Conservation (phyloP, 1,140 invertebrate species). For the Anastrepha obliqua region DNA sequence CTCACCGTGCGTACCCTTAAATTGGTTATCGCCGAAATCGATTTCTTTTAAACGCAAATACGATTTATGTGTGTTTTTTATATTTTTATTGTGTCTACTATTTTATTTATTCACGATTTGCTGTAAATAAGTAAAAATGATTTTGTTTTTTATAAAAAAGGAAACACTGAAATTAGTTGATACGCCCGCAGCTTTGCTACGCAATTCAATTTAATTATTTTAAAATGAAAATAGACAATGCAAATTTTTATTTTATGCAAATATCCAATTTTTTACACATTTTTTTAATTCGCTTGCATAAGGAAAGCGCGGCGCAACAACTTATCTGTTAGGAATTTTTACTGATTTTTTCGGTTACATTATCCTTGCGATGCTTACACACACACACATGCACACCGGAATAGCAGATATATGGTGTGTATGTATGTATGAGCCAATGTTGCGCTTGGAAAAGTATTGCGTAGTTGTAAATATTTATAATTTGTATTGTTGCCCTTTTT, state of each 20-base stretch:
- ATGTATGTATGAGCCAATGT: not conserved
- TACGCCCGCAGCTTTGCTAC: not conserved
- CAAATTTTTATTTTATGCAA: conserved; percentile 7
- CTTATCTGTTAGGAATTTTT: conserved; percentile 26
- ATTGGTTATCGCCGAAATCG: too few species aligned
- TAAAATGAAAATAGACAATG: not conserved
- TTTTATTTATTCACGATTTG: conserved; percentile 27
- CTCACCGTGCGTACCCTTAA: too few species aligned
- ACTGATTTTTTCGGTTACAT: not conserved
- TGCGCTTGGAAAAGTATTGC: not conserved
- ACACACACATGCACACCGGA: not conserved
- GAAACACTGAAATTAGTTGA: conserved; percentile 31
- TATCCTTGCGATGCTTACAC: not conserved
- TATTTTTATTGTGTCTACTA: conserved; percentile 27
- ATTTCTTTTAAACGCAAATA: too few species aligned
- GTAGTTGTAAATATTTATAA: not conserved
- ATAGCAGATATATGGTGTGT: too few species aligned
- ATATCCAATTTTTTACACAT: conserved; percentile 8
- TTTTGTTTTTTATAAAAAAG: conserved; percentile 30
- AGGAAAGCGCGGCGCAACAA: not conserved
- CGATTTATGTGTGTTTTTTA: not conserved
- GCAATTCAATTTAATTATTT: not conserved
- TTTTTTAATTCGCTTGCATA: not conserved
- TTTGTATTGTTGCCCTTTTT: not conserved
- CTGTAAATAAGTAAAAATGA: conserved; percentile 41